A percentile compares a stretch with the other conserved stretches of the same genome.
Evolutionary conservation across 2,113 vertebrate genomes (phyloP).

Genomic region (Myrmophylax atrothorax): DNA sequence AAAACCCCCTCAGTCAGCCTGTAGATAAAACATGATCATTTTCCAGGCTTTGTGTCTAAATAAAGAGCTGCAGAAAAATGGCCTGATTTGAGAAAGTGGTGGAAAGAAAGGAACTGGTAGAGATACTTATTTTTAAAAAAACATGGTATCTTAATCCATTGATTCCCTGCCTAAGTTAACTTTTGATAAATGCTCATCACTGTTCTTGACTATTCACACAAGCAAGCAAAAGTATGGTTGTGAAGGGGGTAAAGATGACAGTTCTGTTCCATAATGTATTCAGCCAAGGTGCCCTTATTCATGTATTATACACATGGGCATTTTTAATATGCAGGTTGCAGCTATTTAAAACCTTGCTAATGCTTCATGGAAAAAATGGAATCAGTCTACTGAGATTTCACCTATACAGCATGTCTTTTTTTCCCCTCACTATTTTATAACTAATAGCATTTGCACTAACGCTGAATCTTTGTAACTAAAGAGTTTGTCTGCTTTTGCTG

Average conservation of each 20-base stretch:
- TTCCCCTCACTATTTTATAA: background rate
- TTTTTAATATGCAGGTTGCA: slow-evolving; percentile 59
- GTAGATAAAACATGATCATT: slow-evolving; percentile 52
- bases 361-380: slow-evolving; percentile 25
- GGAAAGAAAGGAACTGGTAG: background rate
- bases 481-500: background rate
- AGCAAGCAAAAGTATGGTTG: slow-evolving; percentile 26
- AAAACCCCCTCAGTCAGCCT: slow-evolving; percentile 23
- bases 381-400: background rate
- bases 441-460: background rate
- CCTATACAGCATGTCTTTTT: background rate
- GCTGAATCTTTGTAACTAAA: background rate
- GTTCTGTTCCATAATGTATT: slow-evolving; percentile 58
- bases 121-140: background rate
- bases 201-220: slow-evolving; percentile 38
- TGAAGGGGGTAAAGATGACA: slow-evolving; percentile 30
- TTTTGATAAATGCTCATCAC: background rate
- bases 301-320: slow-evolving; percentile 46
- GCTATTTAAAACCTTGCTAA: slow-evolving; percentile 54
- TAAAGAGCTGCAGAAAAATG: slow-evolving; percentile 66
- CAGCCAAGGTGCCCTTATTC: slow-evolving; percentile 60
- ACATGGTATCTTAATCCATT: background rate
- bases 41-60: slow-evolving; percentile 53
- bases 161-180: slow-evolving; percentile 36
- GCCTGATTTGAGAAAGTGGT: slow-evolving; percentile 45